phyloP scores from a whole-genome alignment of 2,888 invertebrate genomes.

The Lamellibrachia columna region DNA sequence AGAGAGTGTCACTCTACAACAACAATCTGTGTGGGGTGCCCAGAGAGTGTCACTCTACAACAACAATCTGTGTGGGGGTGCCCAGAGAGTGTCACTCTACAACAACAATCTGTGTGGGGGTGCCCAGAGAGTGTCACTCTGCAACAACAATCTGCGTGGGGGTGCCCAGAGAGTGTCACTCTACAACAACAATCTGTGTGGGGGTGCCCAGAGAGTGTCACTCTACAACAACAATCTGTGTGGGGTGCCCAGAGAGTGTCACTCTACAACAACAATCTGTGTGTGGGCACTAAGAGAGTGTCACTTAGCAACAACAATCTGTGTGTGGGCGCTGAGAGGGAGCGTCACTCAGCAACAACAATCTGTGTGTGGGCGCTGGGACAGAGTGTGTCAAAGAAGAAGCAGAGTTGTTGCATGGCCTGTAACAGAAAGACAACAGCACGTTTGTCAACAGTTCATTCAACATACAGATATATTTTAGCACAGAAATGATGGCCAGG shows the following conservation, averaged over 20 bases:
- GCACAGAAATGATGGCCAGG: not conserved
- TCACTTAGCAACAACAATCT: not conserved
- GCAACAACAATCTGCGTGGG: slow-evolving; percentile 21
- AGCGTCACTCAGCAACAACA: not conserved
- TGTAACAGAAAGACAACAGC: slow-evolving; percentile 36
- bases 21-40: slow-evolving; percentile 20
- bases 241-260: not conserved
- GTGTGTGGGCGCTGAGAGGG: not conserved
- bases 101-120: not conserved
- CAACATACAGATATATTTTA: not conserved
- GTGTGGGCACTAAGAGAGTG: not conserved
- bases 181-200: not conserved
- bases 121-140: not conserved
- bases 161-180: no score
- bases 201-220: not conserved
- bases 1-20: not conserved
- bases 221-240: not conserved
- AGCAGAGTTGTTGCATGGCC: slow-evolving; percentile 48
- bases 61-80: not conserved
- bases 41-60: not conserved
- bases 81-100: not conserved
- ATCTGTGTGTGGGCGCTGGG: slow-evolving; percentile 28
- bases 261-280: not conserved
- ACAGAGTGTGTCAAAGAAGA: slow-evolving; percentile 53
- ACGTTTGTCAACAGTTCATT: not conserved